Evolutionary conservation across 2,888 invertebrate species (phyloP).

Genomic region (Brenthis daphne): DNA sequence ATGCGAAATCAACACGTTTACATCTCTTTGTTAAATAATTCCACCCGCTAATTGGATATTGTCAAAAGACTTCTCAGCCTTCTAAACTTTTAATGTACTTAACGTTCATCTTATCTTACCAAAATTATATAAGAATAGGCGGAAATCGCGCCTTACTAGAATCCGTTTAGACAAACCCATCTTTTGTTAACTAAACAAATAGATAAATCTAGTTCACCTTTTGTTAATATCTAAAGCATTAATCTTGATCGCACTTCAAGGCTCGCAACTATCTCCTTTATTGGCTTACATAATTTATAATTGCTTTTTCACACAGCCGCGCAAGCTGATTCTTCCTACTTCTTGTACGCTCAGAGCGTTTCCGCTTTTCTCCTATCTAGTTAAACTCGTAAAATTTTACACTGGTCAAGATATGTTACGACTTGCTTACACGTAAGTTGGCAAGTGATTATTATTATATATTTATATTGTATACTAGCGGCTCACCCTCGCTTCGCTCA

Average conservation of each 20-base stretch:
- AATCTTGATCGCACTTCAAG: constrained; percentile 58
- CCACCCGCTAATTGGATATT: constrained; percentile 7
- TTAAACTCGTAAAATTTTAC: constrained; percentile 20
- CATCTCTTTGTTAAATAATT: background rate
- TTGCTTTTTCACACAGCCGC: constrained; percentile 69
- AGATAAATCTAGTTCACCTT: constrained; percentile 45
- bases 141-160: constrained; percentile 28
- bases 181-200: constrained; percentile 57
- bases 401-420: background rate
- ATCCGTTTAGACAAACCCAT: constrained; percentile 28
- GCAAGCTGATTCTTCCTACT: constrained; percentile 65
- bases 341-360: constrained; percentile 55
- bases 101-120: constrained; percentile 22
- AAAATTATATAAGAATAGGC: constrained; percentile 33
- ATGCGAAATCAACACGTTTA: constrained; percentile 8
- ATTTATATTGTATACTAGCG: background rate
- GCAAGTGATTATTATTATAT: background rate
- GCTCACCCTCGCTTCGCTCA: too few relatives aligned
- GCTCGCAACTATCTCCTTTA: constrained; percentile 64
- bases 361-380: constrained; percentile 49
- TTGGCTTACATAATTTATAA: constrained; percentile 71
- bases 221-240: constrained; percentile 45
- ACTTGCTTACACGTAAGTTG: background rate
- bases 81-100: constrained; percentile 2
- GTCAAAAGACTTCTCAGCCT: constrained; percentile 24